A percentile compares a stretch with the other conserved stretches of the same genome.
phyloP scores from a whole-genome alignment of 1,140 invertebrate genomes.

The Mylabris phalerata region DNA sequence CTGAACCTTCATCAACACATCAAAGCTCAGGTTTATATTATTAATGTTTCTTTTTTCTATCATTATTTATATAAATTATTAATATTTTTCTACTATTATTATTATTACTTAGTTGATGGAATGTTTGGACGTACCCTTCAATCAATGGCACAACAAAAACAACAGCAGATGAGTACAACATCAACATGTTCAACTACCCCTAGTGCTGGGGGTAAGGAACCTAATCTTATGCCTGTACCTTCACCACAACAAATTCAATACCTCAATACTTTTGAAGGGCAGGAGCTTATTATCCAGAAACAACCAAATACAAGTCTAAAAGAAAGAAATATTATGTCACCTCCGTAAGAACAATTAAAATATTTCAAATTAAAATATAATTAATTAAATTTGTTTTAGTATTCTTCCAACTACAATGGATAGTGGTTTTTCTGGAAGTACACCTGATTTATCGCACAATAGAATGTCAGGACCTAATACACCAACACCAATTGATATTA shows the following conservation, averaged over 20 bases:
- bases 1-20: conserved; percentile 42
- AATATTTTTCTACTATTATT: background rate
- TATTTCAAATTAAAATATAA: background rate
- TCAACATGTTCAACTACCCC: conserved; percentile 36
- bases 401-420: conserved; percentile 38
- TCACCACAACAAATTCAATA: conserved; percentile 95
- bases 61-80: background rate
- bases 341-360: conserved; percentile 34
- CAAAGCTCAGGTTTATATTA: conserved; percentile 41
- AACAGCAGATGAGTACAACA: conserved; percentile 46
- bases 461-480: conserved; percentile 45
- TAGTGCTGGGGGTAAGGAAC: conserved; percentile 55
- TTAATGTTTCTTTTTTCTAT: background rate
- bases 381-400: conserved; percentile 24
- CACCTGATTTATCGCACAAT: conserved; percentile 33
- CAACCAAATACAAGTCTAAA: conserved; percentile 87
- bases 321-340: conserved; percentile 42
- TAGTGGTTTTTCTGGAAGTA: conserved; percentile 35
- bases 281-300: conserved; percentile 94
- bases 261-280: conserved; percentile 90
- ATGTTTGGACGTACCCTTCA: conserved; percentile 75
- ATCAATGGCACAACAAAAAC: conserved; percentile 70
- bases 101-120: conserved; percentile 51
- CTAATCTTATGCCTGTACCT: conserved; percentile 91
- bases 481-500: conserved; percentile 42